Conservation (phyloP, 2,113 vertebrate species). For the Gavia stellata region DNA sequence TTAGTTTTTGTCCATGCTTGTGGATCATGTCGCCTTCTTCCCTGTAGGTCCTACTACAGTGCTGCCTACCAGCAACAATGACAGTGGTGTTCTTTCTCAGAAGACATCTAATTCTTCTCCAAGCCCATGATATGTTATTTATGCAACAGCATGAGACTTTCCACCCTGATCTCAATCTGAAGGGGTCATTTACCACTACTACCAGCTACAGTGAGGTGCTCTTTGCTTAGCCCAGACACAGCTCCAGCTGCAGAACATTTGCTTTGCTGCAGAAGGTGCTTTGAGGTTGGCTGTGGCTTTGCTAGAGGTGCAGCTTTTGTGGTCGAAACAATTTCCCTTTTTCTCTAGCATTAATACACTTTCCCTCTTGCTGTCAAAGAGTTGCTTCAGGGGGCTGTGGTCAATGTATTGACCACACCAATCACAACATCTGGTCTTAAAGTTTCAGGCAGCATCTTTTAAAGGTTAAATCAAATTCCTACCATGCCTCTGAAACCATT, state of each 20-base stretch:
- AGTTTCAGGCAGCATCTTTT: background rate
- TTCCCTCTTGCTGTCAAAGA: background rate
- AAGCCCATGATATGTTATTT: background rate
- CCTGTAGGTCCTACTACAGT: background rate
- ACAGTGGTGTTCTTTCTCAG: background rate
- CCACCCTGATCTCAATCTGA: background rate
- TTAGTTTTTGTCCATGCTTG: background rate
- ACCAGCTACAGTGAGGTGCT: background rate
- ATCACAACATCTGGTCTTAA: background rate
- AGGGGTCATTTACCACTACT: background rate
- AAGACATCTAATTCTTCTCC: background rate
- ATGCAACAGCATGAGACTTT: background rate
- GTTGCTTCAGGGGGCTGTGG: background rate
- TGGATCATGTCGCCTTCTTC: background rate
- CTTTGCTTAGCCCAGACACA: background rate
- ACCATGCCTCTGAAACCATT: background rate
- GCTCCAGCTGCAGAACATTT: background rate
- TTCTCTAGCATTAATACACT: background rate
- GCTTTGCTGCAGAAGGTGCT: background rate
- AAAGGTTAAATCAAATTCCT: background rate
- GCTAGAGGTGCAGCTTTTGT: background rate
- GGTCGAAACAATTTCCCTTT: background rate
- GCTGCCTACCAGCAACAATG: background rate
- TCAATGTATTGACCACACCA: background rate
- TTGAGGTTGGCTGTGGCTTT: background rate